Conservation (phyloP, 2,113 vertebrate genomes). For the Tinamus guttatus region DNA sequence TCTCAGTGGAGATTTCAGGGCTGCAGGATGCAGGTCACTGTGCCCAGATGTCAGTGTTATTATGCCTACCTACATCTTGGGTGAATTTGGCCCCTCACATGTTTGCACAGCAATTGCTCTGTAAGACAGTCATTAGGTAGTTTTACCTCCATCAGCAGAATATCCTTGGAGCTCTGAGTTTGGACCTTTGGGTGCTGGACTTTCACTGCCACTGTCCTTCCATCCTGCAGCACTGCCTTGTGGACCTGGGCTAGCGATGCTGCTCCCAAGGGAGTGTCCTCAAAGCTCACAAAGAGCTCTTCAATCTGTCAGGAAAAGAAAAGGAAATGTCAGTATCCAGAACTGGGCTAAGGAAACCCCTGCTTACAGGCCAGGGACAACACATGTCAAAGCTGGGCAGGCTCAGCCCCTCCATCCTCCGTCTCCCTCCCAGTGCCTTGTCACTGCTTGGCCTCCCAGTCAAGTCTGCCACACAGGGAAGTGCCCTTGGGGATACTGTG, state of each 20-base stretch:
- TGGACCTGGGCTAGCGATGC: constrained; percentile 98
- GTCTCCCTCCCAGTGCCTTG: background rate
- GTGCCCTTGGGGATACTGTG: background rate
- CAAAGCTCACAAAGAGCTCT: constrained; percentile 91
- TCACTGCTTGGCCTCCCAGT: background rate
- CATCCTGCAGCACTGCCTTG: constrained; percentile 91
- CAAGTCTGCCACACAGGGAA: background rate
- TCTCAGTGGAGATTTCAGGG: background rate
- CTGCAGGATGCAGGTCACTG: background rate
- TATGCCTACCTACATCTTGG: background rate
- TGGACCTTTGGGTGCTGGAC: constrained; percentile 97
- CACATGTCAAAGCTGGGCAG: background rate
- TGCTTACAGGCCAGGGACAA: background rate
- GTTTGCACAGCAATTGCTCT: background rate
- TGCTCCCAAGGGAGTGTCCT: constrained; percentile 89
- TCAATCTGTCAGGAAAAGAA: constrained; percentile 80
- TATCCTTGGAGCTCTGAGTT: constrained; percentile 91
- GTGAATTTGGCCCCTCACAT: background rate
- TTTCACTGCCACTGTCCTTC: constrained; percentile 94
- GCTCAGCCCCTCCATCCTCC: background rate
- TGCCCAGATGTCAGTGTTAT: background rate
- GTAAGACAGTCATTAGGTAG: background rate
- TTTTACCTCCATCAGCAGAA: constrained; percentile 94
- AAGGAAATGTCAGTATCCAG: constrained; percentile 27
- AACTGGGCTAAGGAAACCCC: background rate